Conservation (phyloP, 2,888 invertebrate species). For the Pyralis farinalis region DNA sequence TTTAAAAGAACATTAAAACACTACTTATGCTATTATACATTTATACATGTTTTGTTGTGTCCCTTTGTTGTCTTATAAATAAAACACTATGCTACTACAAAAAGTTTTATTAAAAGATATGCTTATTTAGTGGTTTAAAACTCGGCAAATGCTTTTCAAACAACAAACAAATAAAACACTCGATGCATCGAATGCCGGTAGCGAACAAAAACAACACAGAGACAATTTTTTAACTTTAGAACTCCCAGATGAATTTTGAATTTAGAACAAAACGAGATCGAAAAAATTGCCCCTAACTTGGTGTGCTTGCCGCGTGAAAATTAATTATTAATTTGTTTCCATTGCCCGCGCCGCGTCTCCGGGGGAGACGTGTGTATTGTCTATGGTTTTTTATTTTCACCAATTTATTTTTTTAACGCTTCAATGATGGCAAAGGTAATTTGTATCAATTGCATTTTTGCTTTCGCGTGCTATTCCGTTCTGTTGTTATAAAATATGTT, state of each 20-base stretch:
- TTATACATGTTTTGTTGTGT: no score
- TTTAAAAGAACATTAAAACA: no score
- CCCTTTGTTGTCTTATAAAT: no score
- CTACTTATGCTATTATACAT: no score
- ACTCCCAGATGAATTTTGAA: slow-evolving; percentile 61
- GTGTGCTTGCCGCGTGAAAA: slow-evolving; percentile 61
- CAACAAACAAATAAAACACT: slow-evolving; percentile 12
- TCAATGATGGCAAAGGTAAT: slow-evolving; percentile 56
- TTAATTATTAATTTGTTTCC: slow-evolving; percentile 76
- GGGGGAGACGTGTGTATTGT: slow-evolving; percentile 50
- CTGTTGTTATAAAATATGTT: slow-evolving; percentile 10
- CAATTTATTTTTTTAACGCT: slow-evolving; percentile 54
- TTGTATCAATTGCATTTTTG: slow-evolving; percentile 50
- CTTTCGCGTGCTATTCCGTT: slow-evolving; percentile 9
- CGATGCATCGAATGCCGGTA: slow-evolving; percentile 26
- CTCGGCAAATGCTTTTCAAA: neutral
- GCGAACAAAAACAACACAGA: slow-evolving; percentile 36
- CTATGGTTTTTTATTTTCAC: slow-evolving; percentile 49
- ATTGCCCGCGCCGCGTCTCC: slow-evolving; percentile 51
- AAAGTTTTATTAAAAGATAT: no score
- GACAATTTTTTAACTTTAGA: slow-evolving; percentile 63
- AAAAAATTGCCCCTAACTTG: slow-evolving; percentile 55
- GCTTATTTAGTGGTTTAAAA: no score
- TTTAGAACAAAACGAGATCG: slow-evolving; percentile 67
- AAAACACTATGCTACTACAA: no score